Evolutionary conservation across 1,140 invertebrate species (phyloP).

Genomic region (Aphis gossypii): DNA sequence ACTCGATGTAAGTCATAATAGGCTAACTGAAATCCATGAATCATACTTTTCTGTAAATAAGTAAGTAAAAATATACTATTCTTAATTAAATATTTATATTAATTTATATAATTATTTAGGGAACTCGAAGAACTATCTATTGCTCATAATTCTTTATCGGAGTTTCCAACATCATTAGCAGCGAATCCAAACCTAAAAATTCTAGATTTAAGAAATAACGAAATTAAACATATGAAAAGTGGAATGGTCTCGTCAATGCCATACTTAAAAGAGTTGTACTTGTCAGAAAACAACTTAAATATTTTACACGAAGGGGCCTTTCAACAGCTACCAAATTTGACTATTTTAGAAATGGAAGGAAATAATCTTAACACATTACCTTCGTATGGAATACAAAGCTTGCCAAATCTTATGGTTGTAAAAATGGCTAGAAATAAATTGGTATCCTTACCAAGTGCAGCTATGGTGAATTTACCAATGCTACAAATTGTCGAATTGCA

Average conservation of each 20-base stretch:
- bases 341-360: conserved; percentile 78
- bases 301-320: conserved; percentile 77
- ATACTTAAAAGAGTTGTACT: conserved; percentile 72
- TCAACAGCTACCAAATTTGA: conserved; percentile 73
- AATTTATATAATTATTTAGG: conserved; percentile 63
- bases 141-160: conserved; percentile 78
- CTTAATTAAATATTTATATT: neutral
- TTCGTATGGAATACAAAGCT: conserved; percentile 75
- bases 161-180: conserved; percentile 75
- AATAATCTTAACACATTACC: conserved; percentile 83
- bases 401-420: conserved; percentile 79
- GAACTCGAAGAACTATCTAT: conserved; percentile 77
- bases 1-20: conserved; percentile 81
- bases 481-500: conserved; percentile 80
- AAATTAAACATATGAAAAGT: conserved; percentile 64
- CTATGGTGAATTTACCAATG: conserved; percentile 78
- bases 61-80: conserved; percentile 61
- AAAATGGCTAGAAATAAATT: conserved; percentile 71
- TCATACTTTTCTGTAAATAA: conserved; percentile 72
- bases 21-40: conserved; percentile 73
- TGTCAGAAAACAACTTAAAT: conserved; percentile 78
- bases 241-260: conserved; percentile 70
- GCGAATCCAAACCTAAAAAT: conserved; percentile 73
- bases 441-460: conserved; percentile 71
- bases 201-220: conserved; percentile 82